Conservation (phyloP, 2,113 vertebrate species). For the Amphiprion percula region DNA sequence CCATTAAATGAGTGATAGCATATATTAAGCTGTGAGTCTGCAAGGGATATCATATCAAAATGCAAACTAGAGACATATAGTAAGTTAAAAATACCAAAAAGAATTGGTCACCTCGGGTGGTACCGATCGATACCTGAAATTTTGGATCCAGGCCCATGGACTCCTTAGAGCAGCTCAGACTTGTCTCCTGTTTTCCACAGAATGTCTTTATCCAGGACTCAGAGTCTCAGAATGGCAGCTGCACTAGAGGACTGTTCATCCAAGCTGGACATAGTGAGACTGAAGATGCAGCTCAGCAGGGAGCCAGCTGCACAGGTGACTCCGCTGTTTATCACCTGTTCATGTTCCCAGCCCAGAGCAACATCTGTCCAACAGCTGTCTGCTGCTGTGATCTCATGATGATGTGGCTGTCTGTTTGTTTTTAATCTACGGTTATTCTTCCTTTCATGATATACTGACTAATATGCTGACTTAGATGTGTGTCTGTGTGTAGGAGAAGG, state of each 20-base stretch:
- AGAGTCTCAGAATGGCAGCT: slow-evolving; percentile 58
- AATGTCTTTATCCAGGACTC: slow-evolving; percentile 55
- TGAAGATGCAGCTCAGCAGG: slow-evolving; percentile 31
- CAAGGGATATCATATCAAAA: too few species aligned
- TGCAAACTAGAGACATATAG: too few species aligned
- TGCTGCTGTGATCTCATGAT: slow-evolving; percentile 14
- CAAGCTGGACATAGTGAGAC: slow-evolving; percentile 57
- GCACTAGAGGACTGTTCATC: slow-evolving; percentile 60
- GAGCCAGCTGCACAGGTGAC: slow-evolving; percentile 40
- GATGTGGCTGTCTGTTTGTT: not conserved
- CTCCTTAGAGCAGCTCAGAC: not conserved
- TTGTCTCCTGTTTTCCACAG: not conserved
- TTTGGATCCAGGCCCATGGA: too few species aligned
- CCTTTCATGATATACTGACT: not conserved
- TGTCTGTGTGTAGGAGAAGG: slow-evolving; percentile 44
- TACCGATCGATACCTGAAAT: too few species aligned
- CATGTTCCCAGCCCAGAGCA: not conserved
- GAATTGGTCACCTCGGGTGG: too few species aligned
- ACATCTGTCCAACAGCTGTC: slow-evolving; percentile 18
- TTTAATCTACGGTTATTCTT: not conserved
- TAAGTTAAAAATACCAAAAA: too few species aligned
- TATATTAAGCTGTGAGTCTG: too few species aligned
- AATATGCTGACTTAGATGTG: not conserved
- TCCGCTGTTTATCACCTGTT: not conserved
- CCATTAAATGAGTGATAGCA: too few species aligned